Percentiles rank a stretch among this genome's conserved stretches.
These are phyloP conservation scores for Lepidurus arcticus DNA, from an alignment of 1,140 invertebrate species.

Conservation along the genomic window DNA sequence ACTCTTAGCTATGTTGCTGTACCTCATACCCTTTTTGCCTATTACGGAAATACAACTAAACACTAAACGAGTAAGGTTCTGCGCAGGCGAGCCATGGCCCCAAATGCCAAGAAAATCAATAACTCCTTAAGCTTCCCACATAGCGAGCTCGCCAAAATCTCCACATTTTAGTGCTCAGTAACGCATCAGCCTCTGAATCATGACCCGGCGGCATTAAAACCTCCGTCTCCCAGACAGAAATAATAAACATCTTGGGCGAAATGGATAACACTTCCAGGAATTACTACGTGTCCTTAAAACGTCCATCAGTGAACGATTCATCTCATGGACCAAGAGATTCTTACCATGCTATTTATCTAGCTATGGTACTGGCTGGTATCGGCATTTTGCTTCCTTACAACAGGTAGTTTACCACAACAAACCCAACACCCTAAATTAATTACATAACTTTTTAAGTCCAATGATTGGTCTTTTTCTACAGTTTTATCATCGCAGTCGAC, in stretches of 20 bases:
- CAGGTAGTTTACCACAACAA: slow-evolving; percentile 52
- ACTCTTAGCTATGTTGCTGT: too few species aligned
- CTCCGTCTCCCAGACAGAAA: background rate
- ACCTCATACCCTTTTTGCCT: too few species aligned
- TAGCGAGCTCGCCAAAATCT: too few species aligned
- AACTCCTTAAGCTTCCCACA: too few species aligned
- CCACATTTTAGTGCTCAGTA: too few species aligned
- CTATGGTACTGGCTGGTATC: slow-evolving; percentile 74
- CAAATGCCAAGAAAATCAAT: too few species aligned
- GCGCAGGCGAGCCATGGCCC: too few species aligned
- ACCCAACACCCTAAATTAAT: slow-evolving; percentile 35
- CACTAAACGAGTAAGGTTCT: too few species aligned
- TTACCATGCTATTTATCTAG: slow-evolving; percentile 69
- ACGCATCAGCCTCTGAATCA: too few species aligned
- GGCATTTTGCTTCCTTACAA: slow-evolving; percentile 87
- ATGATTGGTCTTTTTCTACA: slow-evolving; percentile 46
- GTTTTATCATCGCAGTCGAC: slow-evolving; percentile 83
- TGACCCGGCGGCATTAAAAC: background rate
- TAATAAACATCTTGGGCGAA: background rate
- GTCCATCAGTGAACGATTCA: slow-evolving; percentile 13
- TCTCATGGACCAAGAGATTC: background rate
- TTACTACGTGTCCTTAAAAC: slow-evolving; percentile 15
- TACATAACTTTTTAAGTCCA: background rate
- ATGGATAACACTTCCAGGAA: slow-evolving; percentile 5
- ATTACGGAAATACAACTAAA: too few species aligned